Base-by-base conservation (phyloP, 2,888 invertebrate species). In the Chymomyza procnemis region DNA sequence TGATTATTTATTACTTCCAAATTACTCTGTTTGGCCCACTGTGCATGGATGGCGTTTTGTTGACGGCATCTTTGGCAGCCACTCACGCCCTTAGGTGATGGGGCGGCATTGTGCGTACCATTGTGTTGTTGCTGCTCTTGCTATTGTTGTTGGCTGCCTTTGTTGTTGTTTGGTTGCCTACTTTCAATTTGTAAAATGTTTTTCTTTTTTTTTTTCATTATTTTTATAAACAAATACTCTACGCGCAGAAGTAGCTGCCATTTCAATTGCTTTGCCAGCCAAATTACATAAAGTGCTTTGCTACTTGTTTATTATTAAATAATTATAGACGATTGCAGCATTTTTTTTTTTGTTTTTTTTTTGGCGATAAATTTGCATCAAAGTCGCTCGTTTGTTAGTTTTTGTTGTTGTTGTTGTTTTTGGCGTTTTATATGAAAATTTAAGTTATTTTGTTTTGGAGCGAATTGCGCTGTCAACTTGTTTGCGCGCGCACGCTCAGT, bases 81-180 rank as follows among this genome's bases (percentile, higher is more conserved):
- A 69, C 83, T 80, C 70, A 78, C 67, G 80, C 83, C 83, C 80
- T 80, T 81, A 64, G 66, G 66, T 67, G 34, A 9, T 72, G 56
- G 56, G 34, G 67, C 52, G 68, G 73, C 61, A 64, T 64, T 65
- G 66, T 66, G 58, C 30, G 47, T 67, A 64, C 63, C 18, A 56
- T 9, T 58, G 68, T 22, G 14, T 52, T 14, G 19, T 3, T 26
- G 26, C 1, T 4, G 26, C 3, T 26, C 1, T 26, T 26, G 26
- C 6, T 16, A 9, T 47, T 26, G 55, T 61, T 65, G 54, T 50
- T 66, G 61, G 72, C 56, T 56, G 56, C 34, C 66, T 47, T 22
- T 59, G 57, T 67, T 62, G 70, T 26, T 66, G 61, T 9, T 60
- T 16, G 3, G 12, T 47, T 26, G 26, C 26, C 26, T 66, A 64